Evolutionary conservation across 2,888 invertebrate genomes (phyloP), one percentile per base, ranked within the genome.

Genomic region (Volucella inanis): DNA sequence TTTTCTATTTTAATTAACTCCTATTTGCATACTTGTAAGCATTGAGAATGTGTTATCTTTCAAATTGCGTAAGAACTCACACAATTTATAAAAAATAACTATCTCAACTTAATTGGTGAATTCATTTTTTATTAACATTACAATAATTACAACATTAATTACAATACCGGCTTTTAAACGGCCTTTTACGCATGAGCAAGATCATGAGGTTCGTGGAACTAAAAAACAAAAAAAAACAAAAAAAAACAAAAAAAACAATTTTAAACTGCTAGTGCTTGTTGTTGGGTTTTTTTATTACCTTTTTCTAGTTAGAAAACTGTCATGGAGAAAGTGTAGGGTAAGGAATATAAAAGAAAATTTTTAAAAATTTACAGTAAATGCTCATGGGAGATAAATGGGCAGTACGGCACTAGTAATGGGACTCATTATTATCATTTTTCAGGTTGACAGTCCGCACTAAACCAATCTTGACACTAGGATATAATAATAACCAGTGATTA

Each of bases 61-160:
- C 43, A 43, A 9, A 39, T 15, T 68, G 31, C 45, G 43, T 55
- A 61, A 54, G 38, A 9, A 11, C 15, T 38, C 11, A 45, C 52
- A 15, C 12, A 54, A 54, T 68, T 31, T 31, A 31, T 31, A 31
- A 31, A 31, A 6, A 4, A 6, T 31, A 31, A 31, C 67, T 11
- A 22, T 55, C 43, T 43, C 31, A 31, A 55, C 11, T 55, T 67
- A 67, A 67, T 54, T 67, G 54, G 39, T 65, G 12, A 65, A 8
- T 65, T 50, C 15, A 50, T 65, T 65, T 50, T 64, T 38, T 52
- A 41, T 65, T 18, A 65, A 4, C 41, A 50, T 18, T 41, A 8
- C 41, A 65, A 41, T 45, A 68, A 68, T 68, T 68, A 65, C 65
- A 57, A 57, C 14, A 41, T 41, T 55, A 55, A 55, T 55, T 39